Evolutionary conservation across 2,888 invertebrate species (phyloP).

Genomic region (Apamea anceps): DNA sequence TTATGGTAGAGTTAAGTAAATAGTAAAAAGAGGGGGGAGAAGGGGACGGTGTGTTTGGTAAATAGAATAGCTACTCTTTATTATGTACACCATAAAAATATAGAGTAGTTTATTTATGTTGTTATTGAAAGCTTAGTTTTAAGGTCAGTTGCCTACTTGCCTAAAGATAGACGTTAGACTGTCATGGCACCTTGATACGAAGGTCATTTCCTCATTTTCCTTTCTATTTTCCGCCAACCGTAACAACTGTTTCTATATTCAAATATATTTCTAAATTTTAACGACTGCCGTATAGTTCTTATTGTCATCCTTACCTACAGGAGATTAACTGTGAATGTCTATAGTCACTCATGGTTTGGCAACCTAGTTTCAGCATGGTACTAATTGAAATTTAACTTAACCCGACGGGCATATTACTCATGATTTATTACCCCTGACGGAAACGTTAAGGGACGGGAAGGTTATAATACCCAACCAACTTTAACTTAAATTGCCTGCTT

Average conservation of each 20-base stretch:
- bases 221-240: background rate
- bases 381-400: conserved; percentile 24
- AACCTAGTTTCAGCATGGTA: background rate
- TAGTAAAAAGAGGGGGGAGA: too few species aligned
- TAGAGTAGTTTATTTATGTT: background rate
- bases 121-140: background rate
- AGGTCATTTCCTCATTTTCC: background rate
- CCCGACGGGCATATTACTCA: conserved; percentile 12
- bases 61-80: background rate
- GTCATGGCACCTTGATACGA: background rate
- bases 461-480: conserved; percentile 13
- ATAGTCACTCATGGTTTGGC: background rate
- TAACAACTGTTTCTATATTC: background rate
- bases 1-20: background rate
- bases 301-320: background rate
- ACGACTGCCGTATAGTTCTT: background rate
- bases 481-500: conserved; percentile 25
- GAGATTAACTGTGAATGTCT: background rate
- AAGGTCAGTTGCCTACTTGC: background rate
- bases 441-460: background rate
- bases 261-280: background rate
- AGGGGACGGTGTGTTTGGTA: too few species aligned
- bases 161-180: background rate
- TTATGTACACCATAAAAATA: background rate
- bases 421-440: conserved; percentile 34